These are phyloP conservation scores for Augiades crinisus DNA, from an alignment of 2,888 invertebrate species.

Conservation along the genomic window DNA sequence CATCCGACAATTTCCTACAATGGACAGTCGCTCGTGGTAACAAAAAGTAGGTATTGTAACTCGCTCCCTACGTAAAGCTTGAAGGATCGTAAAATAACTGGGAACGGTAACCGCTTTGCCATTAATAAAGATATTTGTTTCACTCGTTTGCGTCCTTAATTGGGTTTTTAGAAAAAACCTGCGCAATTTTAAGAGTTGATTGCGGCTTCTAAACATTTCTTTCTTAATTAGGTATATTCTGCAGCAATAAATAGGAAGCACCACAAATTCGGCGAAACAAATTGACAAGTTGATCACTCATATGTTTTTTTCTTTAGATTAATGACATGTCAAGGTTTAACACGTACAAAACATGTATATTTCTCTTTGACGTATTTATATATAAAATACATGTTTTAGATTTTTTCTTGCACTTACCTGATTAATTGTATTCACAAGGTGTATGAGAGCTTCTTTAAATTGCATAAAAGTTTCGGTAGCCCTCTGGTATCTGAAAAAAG, in stretches of 20 bases:
- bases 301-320: no score
- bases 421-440: slow-evolving; percentile 67
- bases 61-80: slow-evolving; percentile 63
- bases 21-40: slow-evolving; percentile 97
- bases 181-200: slow-evolving; percentile 39
- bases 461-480: slow-evolving; percentile 65
- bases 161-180: slow-evolving; percentile 34
- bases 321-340: no score
- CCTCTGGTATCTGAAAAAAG: slow-evolving; percentile 54
- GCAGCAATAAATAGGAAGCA: not conserved
- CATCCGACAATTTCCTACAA: slow-evolving; percentile 99
- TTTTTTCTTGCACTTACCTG: no score
- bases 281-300: not conserved
- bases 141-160: slow-evolving; percentile 33
- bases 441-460: slow-evolving; percentile 62
- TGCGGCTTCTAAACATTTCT: slow-evolving; percentile 46
- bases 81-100: slow-evolving; percentile 96
- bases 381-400: no score
- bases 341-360: no score
- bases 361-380: no score
- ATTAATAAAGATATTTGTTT: slow-evolving; percentile 93
- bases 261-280: not conserved
- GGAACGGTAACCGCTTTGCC: slow-evolving; percentile 94
- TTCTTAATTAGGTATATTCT: not conserved
- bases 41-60: slow-evolving; percentile 93